Conservation (phyloP, 1,140 invertebrate species). For the Chymomyza costata region DNA sequence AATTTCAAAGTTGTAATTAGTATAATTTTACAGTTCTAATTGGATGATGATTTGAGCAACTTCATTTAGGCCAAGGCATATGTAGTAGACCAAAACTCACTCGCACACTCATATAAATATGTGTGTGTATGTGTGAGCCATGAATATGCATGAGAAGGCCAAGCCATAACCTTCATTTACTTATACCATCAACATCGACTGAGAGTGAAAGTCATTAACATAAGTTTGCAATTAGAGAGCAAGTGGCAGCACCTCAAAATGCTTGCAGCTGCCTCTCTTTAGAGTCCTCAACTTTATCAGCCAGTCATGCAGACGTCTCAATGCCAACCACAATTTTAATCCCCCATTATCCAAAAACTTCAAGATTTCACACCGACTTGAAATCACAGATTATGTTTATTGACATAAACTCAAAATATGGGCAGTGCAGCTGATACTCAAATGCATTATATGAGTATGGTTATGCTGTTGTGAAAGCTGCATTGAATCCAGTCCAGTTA, state of each 20-base stretch:
- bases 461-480: too few relatives aligned
- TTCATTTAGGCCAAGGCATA: conserved; percentile 54
- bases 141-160: conserved; percentile 55
- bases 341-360: too few relatives aligned
- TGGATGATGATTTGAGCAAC: conserved; percentile 67
- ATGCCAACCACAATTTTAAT: too few relatives aligned
- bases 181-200: neutral
- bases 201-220: conserved; percentile 56
- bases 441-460: too few relatives aligned
- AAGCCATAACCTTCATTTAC: conserved; percentile 50
- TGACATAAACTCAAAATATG: too few relatives aligned
- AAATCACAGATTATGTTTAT: too few relatives aligned
- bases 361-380: too few relatives aligned
- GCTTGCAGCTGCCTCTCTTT: neutral
- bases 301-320: conserved; percentile 22
- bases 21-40: conserved; percentile 72
- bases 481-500: too few relatives aligned
- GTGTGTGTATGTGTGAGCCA: conserved; percentile 29
- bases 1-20: conserved; percentile 74
- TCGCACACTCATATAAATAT: neutral
- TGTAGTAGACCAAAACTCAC: neutral
- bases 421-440: too few relatives aligned
- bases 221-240: conserved; percentile 47
- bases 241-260: conserved; percentile 15
- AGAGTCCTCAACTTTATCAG: conserved; percentile 8